Percentiles rank a stretch among this genome's conserved stretches.
Evolutionary conservation across 2,888 invertebrate species (phyloP).

Genomic region (Pterostichus niger): DNA sequence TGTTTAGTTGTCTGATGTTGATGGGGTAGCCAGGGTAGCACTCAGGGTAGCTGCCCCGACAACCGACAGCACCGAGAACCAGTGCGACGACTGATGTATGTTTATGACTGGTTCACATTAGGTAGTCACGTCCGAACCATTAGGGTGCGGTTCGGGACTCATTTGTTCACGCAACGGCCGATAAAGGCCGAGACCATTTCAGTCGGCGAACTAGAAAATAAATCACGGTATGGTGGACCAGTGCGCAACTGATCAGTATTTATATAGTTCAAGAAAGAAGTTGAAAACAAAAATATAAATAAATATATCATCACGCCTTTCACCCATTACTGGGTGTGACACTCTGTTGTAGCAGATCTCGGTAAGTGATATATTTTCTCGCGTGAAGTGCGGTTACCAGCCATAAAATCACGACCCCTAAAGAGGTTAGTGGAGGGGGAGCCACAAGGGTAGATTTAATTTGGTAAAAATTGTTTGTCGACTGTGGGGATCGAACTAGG

Average conservation of each 20-base stretch:
- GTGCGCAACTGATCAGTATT: background rate
- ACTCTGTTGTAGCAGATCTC: too few relatives aligned
- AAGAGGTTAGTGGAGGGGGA: too few relatives aligned
- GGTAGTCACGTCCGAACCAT: slow-evolving; percentile 73
- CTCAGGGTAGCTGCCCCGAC: slow-evolving; percentile 29
- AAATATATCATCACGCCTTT: too few relatives aligned
- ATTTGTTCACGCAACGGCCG: slow-evolving; percentile 73
- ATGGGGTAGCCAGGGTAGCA: slow-evolving; percentile 10
- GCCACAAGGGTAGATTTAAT: too few relatives aligned
- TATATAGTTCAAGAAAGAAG: background rate
- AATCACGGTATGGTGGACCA: slow-evolving; percentile 71
- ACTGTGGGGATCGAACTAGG: too few relatives aligned
- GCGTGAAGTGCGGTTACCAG: too few relatives aligned
- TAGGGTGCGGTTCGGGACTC: slow-evolving; percentile 72
- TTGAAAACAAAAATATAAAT: too few relatives aligned
- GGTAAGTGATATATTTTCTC: too few relatives aligned
- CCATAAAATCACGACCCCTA: too few relatives aligned
- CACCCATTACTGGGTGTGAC: too few relatives aligned
- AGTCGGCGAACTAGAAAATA: slow-evolving; percentile 71
- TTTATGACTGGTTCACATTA: slow-evolving; percentile 70
- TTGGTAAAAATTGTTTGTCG: too few relatives aligned
- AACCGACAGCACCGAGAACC: background rate
- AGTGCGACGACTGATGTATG: slow-evolving; percentile 67
- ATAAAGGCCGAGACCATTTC: slow-evolving; percentile 71
- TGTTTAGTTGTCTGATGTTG: slow-evolving; percentile 23